Base-by-base conservation (phyloP, 1,140 invertebrate genomes). In the Metaphire vulgaris region DNA sequence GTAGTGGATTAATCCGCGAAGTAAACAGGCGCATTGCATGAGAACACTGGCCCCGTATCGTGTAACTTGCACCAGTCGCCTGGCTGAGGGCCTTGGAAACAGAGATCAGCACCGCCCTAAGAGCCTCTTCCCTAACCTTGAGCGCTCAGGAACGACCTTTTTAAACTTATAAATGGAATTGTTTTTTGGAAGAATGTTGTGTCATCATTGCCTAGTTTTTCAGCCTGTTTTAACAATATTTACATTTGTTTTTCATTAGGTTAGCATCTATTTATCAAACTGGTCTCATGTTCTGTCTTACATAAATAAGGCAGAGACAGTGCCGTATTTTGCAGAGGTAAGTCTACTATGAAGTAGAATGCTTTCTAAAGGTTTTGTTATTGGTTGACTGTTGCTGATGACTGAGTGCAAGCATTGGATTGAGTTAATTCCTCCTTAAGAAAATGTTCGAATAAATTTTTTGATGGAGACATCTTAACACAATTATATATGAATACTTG, bases 231-330 rank as follows among this genome's bases (percentile, higher is more conserved):
- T 15, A 14, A 15, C 56, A 65, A 14, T 26, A 65, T 65, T 65
- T 26, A 15, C 26, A 14, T 26, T 26, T 65, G 56, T 14, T 28
- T 71, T 33, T 6, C 82, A 83, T 70, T 76, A 90, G 89, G 89
- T 90, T 72, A 90, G 90, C 81, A 92, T 98, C 56, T 98, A 98
- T 87, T 88, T 98, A 75, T 93, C 97, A 87, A 98, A 98, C 87
- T 99, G 96, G 97, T 92, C 95, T 1, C 95, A 98, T 88, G 96
- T 99, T 29, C 88, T 96, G 67, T 97, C 94, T 86, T 98, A 97
- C 87, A 95, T 98, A 29, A 94, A 93, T 69, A 99, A 98, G 89
- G 96, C 96, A 71, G 95, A 98, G 88, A 91, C 91, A 76, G 96
- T 94, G 26, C 94, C 94, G 1, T 94, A 96, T 84, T 93, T 93